Percentiles rank a stretch among this genome's conserved stretches.
These are phyloP conservation scores for Hypomesus transpacificus DNA, from an alignment of 2,113 vertebrate genomes.

Conservation along the genomic window DNA sequence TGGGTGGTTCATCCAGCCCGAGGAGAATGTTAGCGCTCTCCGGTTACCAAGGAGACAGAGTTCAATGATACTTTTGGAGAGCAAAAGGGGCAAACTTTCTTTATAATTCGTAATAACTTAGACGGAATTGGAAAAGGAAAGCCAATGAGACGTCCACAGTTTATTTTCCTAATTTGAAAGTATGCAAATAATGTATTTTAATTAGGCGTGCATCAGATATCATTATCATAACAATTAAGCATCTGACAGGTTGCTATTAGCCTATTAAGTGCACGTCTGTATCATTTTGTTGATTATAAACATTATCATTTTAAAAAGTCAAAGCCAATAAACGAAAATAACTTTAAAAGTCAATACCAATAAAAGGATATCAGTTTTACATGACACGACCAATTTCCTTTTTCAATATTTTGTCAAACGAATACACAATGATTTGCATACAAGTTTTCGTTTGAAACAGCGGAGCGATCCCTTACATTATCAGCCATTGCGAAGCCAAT, in stretches of 20 bases:
- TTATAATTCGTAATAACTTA: not conserved
- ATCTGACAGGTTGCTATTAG: slow-evolving; percentile 53
- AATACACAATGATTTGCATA: not conserved
- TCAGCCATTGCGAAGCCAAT: not conserved
- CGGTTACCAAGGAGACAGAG: slow-evolving; percentile 18
- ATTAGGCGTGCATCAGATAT: slow-evolving; percentile 47
- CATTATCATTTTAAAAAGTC: slow-evolving; percentile 52
- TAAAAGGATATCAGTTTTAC: slow-evolving; percentile 35
- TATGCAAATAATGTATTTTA: slow-evolving; percentile 54
- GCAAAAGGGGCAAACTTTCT: no score
- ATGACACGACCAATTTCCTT: slow-evolving; percentile 4
- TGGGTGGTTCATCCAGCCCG: slow-evolving; percentile 7
- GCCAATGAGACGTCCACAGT: slow-evolving; percentile 40
- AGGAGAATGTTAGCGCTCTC: slow-evolving; percentile 8
- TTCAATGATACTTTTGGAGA: not conserved
- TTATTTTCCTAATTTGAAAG: slow-evolving; percentile 45
- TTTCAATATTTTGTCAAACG: slow-evolving; percentile 15
- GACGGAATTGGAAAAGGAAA: slow-evolving; percentile 2
- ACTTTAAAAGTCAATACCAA: slow-evolving; percentile 56
- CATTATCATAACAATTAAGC: slow-evolving; percentile 56
- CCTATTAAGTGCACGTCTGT: slow-evolving; percentile 53
- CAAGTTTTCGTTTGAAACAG: no score
- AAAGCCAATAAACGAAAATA: slow-evolving; percentile 47
- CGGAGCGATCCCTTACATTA: not conserved
- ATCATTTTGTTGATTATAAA: slow-evolving; percentile 47